A percentile compares a stretch with the other conserved stretches of the same genome.
phyloP scores from a whole-genome alignment of 1,140 invertebrate species.

The Mercenaria mercenaria region DNA sequence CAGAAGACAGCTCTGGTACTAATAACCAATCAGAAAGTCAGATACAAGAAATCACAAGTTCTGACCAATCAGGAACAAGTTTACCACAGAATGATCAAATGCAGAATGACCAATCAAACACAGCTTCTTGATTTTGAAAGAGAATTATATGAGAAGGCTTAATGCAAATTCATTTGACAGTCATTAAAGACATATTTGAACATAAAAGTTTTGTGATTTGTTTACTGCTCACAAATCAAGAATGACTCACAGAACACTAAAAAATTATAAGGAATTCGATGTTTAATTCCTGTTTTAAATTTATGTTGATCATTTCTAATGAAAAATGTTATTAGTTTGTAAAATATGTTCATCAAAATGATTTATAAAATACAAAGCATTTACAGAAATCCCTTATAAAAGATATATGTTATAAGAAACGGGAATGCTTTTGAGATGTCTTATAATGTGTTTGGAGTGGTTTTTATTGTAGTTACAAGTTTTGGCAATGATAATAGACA shows the following conservation, averaged over 20 bases:
- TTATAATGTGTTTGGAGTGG: background rate
- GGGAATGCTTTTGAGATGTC: background rate
- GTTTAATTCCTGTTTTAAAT: too few relatives aligned
- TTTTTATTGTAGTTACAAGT: too few relatives aligned
- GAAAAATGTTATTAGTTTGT: too few relatives aligned
- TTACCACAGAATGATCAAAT: slow-evolving; percentile 4
- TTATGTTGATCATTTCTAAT: too few relatives aligned
- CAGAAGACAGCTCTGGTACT: slow-evolving; percentile 29
- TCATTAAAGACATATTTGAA: background rate
- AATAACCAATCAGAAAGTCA: slow-evolving; percentile 57
- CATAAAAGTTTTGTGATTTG: background rate
- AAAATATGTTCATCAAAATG: background rate
- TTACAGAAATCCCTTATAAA: too few relatives aligned
- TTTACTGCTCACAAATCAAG: background rate
- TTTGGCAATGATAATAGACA: too few relatives aligned
- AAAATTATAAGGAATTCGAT: too few relatives aligned
- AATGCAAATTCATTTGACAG: background rate
- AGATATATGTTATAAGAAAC: too few relatives aligned
- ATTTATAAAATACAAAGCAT: background rate
- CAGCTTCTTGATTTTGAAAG: slow-evolving; percentile 8
- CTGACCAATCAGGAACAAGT: slow-evolving; percentile 50
- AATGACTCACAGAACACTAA: too few relatives aligned
- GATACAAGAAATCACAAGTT: slow-evolving; percentile 26
- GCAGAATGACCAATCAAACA: slow-evolving; percentile 5
- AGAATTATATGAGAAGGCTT: background rate